A percentile compares a stretch with the other conserved stretches of the same genome.
These are phyloP conservation scores for Lamellibrachia luymesi DNA, from an alignment of 1,140 invertebrate genomes.

Conservation along the genomic window DNA sequence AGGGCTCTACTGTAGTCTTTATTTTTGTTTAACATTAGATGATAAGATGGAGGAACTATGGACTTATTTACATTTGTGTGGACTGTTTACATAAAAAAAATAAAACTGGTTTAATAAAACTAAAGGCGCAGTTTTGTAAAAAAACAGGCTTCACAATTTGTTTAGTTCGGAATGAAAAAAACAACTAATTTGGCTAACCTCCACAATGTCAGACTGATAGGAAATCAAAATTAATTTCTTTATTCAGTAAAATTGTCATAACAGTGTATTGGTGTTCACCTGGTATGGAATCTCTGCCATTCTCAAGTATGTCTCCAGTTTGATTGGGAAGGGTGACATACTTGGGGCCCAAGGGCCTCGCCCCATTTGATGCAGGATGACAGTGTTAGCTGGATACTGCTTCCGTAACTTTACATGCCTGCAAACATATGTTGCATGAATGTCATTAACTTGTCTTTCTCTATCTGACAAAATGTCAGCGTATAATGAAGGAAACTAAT, in stretches of 20 bases:
- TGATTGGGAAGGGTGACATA: constrained; percentile 34
- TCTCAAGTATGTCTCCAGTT: constrained; percentile 21
- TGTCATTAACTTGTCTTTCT: no score
- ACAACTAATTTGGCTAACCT: neutral
- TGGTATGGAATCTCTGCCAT: constrained; percentile 13
- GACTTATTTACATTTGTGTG: no score
- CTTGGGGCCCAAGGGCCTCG: constrained; percentile 30
- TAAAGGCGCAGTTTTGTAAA: no score
- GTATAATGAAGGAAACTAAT: no score
- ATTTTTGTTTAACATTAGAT: no score
- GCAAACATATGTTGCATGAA: neutral
- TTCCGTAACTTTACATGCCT: neutral
- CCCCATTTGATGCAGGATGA: constrained; percentile 23
- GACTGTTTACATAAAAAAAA: neutral
- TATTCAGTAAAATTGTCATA: neutral
- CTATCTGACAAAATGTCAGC: no score
- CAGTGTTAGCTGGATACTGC: constrained; percentile 9
- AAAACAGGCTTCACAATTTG: no score
- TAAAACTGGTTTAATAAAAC: neutral
- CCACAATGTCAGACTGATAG: neutral
- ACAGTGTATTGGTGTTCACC: constrained; percentile 13
- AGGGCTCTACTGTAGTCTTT: no score
- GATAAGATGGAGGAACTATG: no score
- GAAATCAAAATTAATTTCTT: neutral
- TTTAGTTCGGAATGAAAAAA: no score